Evolutionary conservation across 2,797 vertebrate genomes (phyloP).

Genomic region (Morelia viridis): DNA sequence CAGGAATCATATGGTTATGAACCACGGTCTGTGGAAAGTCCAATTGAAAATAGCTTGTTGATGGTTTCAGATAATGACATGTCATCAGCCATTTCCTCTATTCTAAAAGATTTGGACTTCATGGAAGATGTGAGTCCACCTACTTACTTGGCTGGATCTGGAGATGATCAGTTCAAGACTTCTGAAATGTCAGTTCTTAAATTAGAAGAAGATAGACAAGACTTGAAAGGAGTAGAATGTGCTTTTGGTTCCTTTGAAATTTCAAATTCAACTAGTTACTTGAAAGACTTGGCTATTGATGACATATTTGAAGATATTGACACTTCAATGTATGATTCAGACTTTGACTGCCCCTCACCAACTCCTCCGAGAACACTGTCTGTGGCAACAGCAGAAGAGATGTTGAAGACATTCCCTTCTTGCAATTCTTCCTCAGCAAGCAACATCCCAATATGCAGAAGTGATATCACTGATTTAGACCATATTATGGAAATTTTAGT

Average conservation of each 20-base stretch:
- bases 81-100: slow-evolving; percentile 72
- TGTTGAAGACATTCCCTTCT: slow-evolving; percentile 72
- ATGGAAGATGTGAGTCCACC: slow-evolving; percentile 74
- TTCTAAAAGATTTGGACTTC: slow-evolving; percentile 75
- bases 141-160: slow-evolving; percentile 72
- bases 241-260: slow-evolving; percentile 79
- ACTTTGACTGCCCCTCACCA: slow-evolving; percentile 74
- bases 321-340: slow-evolving; percentile 88
- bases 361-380: slow-evolving; percentile 65
- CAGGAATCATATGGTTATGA: slow-evolving; percentile 62
- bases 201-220: slow-evolving; percentile 66
- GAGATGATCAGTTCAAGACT: slow-evolving; percentile 68
- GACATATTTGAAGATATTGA: slow-evolving; percentile 90
- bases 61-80: slow-evolving; percentile 64
- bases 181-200: slow-evolving; percentile 58
- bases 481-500: slow-evolving; percentile 90
- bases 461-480: slow-evolving; percentile 86
- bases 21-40: slow-evolving; percentile 63
- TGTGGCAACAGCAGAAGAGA: slow-evolving; percentile 74
- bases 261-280: slow-evolving; percentile 82
- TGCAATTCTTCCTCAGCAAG: slow-evolving; percentile 72
- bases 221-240: slow-evolving; percentile 71
- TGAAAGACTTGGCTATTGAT: slow-evolving; percentile 84
- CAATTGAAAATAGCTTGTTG: slow-evolving; percentile 66
- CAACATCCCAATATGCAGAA: slow-evolving; percentile 78